Evolutionary conservation across 64 coral and sea anemone species (phyloP).

Genomic region (Montipora capricornis): DNA sequence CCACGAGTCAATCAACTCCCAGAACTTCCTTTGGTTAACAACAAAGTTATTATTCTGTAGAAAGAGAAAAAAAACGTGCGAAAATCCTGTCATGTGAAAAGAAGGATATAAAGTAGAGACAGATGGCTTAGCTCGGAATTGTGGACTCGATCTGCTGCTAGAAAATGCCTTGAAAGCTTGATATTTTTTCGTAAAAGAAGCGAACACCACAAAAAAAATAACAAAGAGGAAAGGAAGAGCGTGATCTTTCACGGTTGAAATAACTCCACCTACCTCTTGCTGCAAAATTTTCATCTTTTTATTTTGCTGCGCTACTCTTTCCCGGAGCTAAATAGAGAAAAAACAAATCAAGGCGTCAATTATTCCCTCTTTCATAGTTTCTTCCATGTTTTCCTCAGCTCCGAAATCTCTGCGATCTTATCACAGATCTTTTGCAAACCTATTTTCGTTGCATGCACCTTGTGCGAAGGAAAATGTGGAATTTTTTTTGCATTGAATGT

Average conservation of each 20-base stretch:
- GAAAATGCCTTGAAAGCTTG: too few species aligned
- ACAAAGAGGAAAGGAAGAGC: neutral
- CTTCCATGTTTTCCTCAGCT: too few species aligned
- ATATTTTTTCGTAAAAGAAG: neutral
- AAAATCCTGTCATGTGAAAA: too few species aligned
- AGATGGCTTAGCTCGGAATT: too few species aligned
- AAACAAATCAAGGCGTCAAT: neutral
- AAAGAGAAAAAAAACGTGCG: neutral
- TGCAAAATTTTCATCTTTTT: slow-evolving; percentile 55
- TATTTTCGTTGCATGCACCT: too few species aligned
- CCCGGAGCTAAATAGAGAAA: slow-evolving; percentile 3
- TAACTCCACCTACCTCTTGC: slow-evolving; percentile 39
- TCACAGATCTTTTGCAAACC: too few species aligned
- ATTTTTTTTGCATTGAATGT: too few species aligned
- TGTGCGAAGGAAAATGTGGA: too few species aligned
- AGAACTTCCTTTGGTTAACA: slow-evolving; percentile 58
- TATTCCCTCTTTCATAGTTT: too few species aligned
- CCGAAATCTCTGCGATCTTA: too few species aligned
- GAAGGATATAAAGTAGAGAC: too few species aligned
- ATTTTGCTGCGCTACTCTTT: slow-evolving; percentile 55
- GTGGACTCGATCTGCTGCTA: too few species aligned
- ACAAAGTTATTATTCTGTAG: slow-evolving; percentile 40
- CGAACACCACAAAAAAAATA: neutral
- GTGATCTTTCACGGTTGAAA: neutral
- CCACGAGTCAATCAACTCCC: slow-evolving; percentile 71